A percentile compares a stretch with the other conserved stretches of the same genome.
Conservation (phyloP, 2,113 vertebrate species). For the Cnemophilus loriae region DNA sequence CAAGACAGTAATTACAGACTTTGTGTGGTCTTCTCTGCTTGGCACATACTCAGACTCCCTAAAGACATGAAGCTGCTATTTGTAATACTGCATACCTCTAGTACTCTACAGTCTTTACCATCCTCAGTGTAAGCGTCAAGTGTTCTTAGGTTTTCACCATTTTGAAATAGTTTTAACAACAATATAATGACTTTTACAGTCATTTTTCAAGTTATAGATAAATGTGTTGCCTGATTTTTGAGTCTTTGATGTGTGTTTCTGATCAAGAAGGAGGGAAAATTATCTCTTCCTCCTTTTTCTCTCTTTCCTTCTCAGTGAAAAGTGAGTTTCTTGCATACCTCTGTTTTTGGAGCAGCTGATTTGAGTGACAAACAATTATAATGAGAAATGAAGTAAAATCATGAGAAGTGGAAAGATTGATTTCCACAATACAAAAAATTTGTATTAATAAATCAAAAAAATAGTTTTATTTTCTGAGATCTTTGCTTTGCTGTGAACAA, state of each 20-base stretch:
- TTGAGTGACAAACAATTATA: neutral
- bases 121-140: neutral
- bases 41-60: neutral
- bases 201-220: neutral
- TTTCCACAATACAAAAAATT: neutral
- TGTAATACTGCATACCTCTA: neutral
- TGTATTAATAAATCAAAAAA: neutral
- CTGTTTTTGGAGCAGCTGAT: neutral
- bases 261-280: neutral
- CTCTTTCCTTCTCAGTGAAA: neutral
- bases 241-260: neutral
- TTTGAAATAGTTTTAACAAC: neutral
- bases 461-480: neutral
- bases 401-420: neutral
- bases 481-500: neutral
- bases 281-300: neutral
- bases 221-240: neutral
- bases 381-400: neutral
- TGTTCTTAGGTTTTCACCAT: neutral
- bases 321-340: neutral
- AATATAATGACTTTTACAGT: neutral
- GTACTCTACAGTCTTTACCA: neutral
- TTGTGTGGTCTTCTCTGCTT: neutral
- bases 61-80: neutral
- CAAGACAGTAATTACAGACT: neutral